phyloP scores from a whole-genome alignment of 2,113 vertebrate species.

The Cepphus grylle region DNA sequence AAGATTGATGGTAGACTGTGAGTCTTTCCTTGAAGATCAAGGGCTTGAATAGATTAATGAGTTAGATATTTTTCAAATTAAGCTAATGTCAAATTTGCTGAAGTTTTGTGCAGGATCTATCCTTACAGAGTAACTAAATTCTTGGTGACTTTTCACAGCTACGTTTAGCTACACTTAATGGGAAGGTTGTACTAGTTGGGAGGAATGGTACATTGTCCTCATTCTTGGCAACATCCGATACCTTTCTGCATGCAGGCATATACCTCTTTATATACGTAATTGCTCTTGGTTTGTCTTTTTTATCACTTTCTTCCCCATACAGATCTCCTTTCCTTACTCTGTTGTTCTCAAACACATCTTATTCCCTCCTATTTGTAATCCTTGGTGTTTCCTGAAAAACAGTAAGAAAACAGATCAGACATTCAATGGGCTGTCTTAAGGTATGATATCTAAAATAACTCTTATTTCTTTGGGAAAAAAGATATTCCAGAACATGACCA shows the following conservation, averaged over 20 bases:
- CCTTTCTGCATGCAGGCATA: background rate
- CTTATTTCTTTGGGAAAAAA: background rate
- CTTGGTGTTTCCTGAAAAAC: background rate
- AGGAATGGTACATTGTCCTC: background rate
- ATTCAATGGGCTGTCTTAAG: background rate
- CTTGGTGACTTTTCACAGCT: background rate
- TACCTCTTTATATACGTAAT: background rate
- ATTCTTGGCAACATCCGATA: background rate
- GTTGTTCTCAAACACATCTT: background rate
- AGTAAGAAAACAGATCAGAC: background rate
- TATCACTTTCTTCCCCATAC: background rate
- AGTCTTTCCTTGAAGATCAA: background rate
- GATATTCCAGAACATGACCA: background rate
- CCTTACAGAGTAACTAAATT: background rate
- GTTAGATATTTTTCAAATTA: background rate
- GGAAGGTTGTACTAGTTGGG: background rate
- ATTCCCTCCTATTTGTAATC: background rate
- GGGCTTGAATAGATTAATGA: background rate
- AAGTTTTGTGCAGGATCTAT: background rate
- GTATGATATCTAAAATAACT: background rate
- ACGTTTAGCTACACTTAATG: fast-evolving
- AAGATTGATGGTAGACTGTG: fast-evolving
- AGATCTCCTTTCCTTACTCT: background rate
- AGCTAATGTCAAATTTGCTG: background rate
- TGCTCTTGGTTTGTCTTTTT: background rate